Percentiles rank a stretch among this genome's conserved stretches.
phyloP scores from a whole-genome alignment of 1,140 invertebrate genomes.

The Drosophila takahashii region DNA sequence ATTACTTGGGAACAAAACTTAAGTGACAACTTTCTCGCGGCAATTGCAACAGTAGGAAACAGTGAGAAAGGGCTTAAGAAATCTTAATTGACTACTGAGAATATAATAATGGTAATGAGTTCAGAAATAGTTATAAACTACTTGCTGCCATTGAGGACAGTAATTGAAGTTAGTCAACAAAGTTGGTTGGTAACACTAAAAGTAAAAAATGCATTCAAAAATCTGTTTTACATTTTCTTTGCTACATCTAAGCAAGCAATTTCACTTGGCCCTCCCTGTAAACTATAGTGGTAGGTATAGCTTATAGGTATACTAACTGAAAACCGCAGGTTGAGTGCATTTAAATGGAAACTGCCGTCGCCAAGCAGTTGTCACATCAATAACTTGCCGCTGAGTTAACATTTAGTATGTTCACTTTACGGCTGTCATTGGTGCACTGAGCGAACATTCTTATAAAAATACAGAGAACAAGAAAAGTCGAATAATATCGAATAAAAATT shows the following conservation, averaged over 20 bases:
- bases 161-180: no score
- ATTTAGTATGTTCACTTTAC: slow-evolving; percentile 18
- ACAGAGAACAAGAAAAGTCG: no score
- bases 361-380: slow-evolving; percentile 36
- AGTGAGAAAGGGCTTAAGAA: background rate
- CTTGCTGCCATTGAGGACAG: no score
- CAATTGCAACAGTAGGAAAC: background rate
- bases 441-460: background rate
- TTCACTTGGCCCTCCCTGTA: background rate
- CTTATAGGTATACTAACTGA: slow-evolving; percentile 8
- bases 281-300: background rate
- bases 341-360: slow-evolving; percentile 27
- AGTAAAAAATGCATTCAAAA: no score
- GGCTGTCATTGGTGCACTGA: slow-evolving; percentile 5
- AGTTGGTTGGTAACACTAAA: no score
- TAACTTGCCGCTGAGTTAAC: slow-evolving; percentile 20
- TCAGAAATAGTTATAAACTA: no score
- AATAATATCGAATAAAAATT: no score
- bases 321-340: slow-evolving; percentile 17
- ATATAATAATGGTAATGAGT: background rate
- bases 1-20: background rate
- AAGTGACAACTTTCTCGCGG: background rate
- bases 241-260: no score
- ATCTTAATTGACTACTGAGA: background rate
- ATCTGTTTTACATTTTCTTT: no score